Conservation (phyloP, 2,113 vertebrate genomes). For the Muntiacus muntjak region DNA sequence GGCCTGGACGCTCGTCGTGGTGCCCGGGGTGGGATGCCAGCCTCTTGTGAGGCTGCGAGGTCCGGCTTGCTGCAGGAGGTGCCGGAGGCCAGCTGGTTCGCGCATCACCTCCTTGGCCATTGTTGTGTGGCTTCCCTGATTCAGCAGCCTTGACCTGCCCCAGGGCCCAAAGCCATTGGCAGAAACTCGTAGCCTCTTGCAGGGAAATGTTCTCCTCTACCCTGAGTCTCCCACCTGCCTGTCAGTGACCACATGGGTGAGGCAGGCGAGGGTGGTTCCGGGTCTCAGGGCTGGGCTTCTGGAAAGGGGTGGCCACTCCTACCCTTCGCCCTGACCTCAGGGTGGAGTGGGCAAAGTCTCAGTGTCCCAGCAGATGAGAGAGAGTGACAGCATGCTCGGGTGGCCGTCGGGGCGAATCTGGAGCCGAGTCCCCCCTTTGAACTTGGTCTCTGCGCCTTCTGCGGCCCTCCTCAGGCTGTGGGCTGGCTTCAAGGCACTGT, state of each 20-base stretch:
- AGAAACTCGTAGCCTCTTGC: not conserved
- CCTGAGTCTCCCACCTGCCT: not conserved
- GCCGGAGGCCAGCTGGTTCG: not conserved
- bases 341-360: not conserved
- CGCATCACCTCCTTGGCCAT: accelerated
- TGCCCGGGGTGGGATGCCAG: not conserved
- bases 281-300: not conserved
- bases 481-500: not conserved
- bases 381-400: not conserved
- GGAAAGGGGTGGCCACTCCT: not conserved
- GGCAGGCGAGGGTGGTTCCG: not conserved
- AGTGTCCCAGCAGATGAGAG: not conserved
- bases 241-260: not conserved
- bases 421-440: not conserved
- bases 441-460: not conserved
- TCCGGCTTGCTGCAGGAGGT: not conserved
- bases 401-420: accelerated
- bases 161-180: not conserved
- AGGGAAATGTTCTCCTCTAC: not conserved
- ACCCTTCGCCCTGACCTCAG: not conserved
- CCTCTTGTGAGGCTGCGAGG: not conserved
- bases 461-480: not conserved
- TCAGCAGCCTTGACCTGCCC: not conserved
- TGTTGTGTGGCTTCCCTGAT: no score
- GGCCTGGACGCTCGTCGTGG: not conserved